Evolutionary conservation across 2,113 vertebrate species (phyloP).

Genomic region (Percopsis transmontana): DNA sequence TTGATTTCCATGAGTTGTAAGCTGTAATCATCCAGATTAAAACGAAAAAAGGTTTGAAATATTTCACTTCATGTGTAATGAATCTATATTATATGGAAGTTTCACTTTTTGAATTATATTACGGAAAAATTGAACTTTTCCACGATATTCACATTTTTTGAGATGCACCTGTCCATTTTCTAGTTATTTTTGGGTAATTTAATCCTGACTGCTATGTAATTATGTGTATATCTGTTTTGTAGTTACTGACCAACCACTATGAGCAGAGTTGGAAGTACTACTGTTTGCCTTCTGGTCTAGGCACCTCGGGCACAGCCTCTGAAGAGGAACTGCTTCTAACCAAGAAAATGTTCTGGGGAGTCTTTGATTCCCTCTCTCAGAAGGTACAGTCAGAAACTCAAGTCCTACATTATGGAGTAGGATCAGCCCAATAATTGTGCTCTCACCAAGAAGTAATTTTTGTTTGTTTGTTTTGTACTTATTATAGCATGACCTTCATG

Average conservation of each 20-base stretch:
- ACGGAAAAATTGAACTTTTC: too few relatives aligned
- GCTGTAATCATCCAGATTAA: too few relatives aligned
- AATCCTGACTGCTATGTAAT: neutral
- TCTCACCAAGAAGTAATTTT: neutral
- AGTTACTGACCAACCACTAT: conserved; percentile 95
- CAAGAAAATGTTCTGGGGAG: conserved; percentile 98
- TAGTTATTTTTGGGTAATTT: too few relatives aligned
- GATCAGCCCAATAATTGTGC: neutral
- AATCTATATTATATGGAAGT: too few relatives aligned
- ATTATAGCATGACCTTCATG: too few relatives aligned
- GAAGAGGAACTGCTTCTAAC: conserved; percentile 95
- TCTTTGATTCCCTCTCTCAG: conserved; percentile 92
- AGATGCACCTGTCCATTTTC: too few relatives aligned
- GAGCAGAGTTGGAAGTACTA: conserved; percentile 99
- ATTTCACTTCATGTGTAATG: too few relatives aligned
- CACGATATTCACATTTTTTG: too few relatives aligned
- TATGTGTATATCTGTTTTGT: conserved; percentile 33
- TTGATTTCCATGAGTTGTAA: too few relatives aligned
- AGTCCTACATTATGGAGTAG: neutral
- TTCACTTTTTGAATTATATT: too few relatives aligned
- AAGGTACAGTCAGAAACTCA: conserved; percentile 81
- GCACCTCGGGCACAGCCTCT: conserved; percentile 86
- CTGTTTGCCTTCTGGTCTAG: conserved; percentile 92
- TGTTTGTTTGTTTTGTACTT: neutral
- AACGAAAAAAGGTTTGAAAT: too few relatives aligned